Base-by-base conservation (phyloP, 2,113 vertebrate genomes). In the Apodemus speciosus region DNA sequence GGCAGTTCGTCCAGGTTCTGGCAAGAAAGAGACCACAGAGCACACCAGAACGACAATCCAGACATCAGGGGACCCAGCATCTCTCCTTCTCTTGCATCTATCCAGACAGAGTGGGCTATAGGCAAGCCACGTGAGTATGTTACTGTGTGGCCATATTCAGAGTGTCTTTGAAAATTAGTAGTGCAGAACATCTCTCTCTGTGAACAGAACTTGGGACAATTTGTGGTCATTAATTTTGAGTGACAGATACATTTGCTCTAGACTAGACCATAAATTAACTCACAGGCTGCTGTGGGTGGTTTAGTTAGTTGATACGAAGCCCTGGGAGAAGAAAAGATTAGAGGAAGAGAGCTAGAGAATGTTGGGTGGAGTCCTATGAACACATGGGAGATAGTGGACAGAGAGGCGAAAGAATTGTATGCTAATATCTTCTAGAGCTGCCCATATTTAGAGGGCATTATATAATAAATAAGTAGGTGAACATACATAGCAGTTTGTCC, bases 41-140 rank as follows among this genome's bases (percentile, higher is more conserved):
- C 30, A 38, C 11, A 18, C 35, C 6, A 81, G 53, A 81, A 38
- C n/a, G 40, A 3, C 8, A 46, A 23, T 8, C 30, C 40, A 69
- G 35, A 56, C 27, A 27, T 79, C 72, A 38, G 2, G 0, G 18
- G 2, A 13, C 49, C 86, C 35, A 30, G 56, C 10, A 40, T 49
- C 64, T 85, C 1, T 9, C 18, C 51, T 71, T 92, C 58, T 68
- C 30, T 49, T 66, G 30, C 3, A 43, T 13, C 32, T 40, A 6
- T 2, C 21, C 51, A 53, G 11, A 1, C 4, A n/a, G 35, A 2
- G 6, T 49, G 23, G n/a, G 1, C 49, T 46, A 11, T 2, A 1
- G 32, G 8, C 35, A n/a, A 73, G 43, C 73, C 25, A 27, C 9
- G 7, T 60, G 8, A 23, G 56, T 43, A 18, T 27, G 14, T 60